Conservation (phyloP, 2,888 invertebrate genomes). For the Metacarcinus magister region DNA sequence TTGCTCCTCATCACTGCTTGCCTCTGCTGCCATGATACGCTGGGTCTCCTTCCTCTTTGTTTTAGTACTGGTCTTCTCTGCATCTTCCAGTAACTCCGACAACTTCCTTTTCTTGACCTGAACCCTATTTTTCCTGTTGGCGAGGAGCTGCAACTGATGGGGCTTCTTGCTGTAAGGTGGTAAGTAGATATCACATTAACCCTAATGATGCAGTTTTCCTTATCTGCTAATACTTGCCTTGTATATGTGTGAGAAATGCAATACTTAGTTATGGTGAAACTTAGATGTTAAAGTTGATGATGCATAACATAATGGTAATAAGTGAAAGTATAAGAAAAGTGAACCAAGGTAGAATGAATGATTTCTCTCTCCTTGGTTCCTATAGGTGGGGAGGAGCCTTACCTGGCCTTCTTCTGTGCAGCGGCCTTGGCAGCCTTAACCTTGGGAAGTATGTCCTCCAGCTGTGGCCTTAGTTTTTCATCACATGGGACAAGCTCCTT, state of each 20-base stretch:
- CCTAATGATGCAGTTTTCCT: too few species aligned
- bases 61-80: not conserved
- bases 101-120: constrained; percentile 42
- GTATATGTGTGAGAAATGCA: not conserved
- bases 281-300: not conserved
- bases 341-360: not conserved
- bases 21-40: constrained; percentile 44
- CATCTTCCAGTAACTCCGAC: constrained; percentile 41
- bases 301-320: not conserved
- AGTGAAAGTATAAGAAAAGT: not conserved
- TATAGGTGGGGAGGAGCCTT: not conserved
- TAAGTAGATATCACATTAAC: not conserved
- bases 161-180: not conserved
- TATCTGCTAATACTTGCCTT: not conserved
- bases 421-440: constrained; percentile 55
- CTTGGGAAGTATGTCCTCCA: constrained; percentile 53
- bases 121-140: not conserved
- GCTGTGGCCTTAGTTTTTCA: constrained; percentile 86
- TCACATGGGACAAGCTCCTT: constrained; percentile 62
- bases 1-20: constrained; percentile 65
- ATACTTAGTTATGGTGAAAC: not conserved
- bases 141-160: constrained; percentile 52
- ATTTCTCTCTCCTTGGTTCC: not conserved
- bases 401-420: constrained; percentile 23
- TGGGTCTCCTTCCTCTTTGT: not conserved